Evolutionary conservation across 2,797 vertebrate species (phyloP).

Genomic region (Chaunax sp.): DNA sequence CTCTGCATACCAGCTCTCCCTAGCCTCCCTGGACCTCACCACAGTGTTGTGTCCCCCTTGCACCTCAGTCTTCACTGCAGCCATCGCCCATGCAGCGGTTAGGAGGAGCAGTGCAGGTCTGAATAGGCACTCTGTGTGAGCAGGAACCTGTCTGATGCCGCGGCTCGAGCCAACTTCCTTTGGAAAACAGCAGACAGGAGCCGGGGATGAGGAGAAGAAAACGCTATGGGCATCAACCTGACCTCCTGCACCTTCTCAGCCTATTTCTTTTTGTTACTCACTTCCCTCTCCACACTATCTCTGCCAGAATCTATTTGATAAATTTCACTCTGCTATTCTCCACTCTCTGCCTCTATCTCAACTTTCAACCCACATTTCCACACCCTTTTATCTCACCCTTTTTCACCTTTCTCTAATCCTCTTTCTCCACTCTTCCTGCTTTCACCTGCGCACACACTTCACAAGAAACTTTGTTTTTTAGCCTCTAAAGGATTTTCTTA

Average conservation of each 20-base stretch:
- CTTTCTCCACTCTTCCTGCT: conserved; percentile 13
- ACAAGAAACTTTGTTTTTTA: conserved; percentile 8
- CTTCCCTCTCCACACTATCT: conserved; percentile 13
- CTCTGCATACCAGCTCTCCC: conserved; percentile 16
- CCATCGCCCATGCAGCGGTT: conserved; percentile 59
- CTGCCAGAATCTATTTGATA: conserved; percentile 36
- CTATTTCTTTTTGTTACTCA: conserved; percentile 29
- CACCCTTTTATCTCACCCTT: conserved; percentile 45
- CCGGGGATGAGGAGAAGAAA: conserved; percentile 62
- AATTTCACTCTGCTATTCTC: conserved; percentile 24
- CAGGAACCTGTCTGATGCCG: conserved; percentile 74
- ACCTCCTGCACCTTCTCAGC: conserved; percentile 34
- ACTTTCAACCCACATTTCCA: conserved; percentile 23
- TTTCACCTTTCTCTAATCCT: conserved; percentile 52
- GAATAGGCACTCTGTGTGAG: conserved; percentile 81
- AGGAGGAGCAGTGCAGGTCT: conserved; percentile 63
- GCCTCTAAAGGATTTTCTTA: conserved; percentile 8
- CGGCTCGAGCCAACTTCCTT: conserved; percentile 79
- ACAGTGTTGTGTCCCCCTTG: not conserved
- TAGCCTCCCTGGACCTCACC: conserved; percentile 16
- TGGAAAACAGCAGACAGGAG: conserved; percentile 79
- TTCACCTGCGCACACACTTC: conserved; percentile 10
- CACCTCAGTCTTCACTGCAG: conserved; percentile 44
- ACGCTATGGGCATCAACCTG: conserved; percentile 40
- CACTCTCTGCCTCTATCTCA: conserved; percentile 28